Evolutionary conservation across 1,140 invertebrate genomes (phyloP), one percentile per base, ranked within the genome.

Genomic region (Hycleus cichorii): DNA sequence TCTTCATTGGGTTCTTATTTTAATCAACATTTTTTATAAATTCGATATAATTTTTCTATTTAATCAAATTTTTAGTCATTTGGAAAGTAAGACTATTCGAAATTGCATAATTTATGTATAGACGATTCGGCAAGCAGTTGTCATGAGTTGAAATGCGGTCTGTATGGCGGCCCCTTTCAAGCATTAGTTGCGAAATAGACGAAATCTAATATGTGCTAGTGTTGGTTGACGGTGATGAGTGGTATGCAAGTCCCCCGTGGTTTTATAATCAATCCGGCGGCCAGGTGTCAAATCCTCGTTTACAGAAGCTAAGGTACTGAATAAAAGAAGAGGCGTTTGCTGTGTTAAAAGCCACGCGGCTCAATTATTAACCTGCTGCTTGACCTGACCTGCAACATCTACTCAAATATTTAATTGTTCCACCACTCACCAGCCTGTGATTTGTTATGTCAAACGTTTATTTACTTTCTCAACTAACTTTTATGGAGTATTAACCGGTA

Each of bases 331-430:
- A 72, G 65, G 52, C 67, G 67, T 63, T 69, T 65, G 69, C 66
- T 60, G 71, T 71, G 72, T 72, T 72, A 73, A 73, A 73, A 73
- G 72, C 72, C 69, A 68, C 65, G 67, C 66, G 64, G 64, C 57
- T 73, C 69, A 72, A 73, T 72, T 73, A 73, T 73, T 73, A 70
- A 73, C 64, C 59, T 59, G 53, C 67, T 71, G 68, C 69, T 71
- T 72, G 70, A 71, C 70, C 72, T 69, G 64, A 62, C 56, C 67
- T 61, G 67, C 55, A 68, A 64, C 66, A 58, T 64, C 69, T 66
- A 59, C 65, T 73, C 69, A 73, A 73, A 72, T 73, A 73, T 73
- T 73, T 72, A 73, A 73, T 73, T 73, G 70, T 69, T 69, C 66
- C 67, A 66, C 69, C 69, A 70, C 69, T 69, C 65, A 63, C 61